These are phyloP conservation scores for Catamblyrhynchus diadema DNA, from an alignment of 2,797 vertebrate genomes.

Conservation along the genomic window DNA sequence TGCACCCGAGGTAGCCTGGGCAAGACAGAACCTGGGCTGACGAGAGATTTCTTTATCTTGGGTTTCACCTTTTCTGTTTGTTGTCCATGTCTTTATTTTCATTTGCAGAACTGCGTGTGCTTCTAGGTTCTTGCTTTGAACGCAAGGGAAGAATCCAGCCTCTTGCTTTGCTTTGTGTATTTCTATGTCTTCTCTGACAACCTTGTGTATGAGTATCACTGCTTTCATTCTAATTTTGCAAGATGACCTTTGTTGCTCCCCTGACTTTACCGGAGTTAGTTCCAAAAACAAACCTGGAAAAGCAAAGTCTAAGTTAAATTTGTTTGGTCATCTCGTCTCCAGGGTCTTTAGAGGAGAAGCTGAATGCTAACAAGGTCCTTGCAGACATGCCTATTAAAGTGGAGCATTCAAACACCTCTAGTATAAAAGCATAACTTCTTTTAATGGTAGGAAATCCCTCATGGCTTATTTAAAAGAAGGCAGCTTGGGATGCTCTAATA, in stretches of 20 bases:
- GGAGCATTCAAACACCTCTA: neutral
- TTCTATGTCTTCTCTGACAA: neutral
- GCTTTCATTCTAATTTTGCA: neutral
- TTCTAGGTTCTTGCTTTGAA: slow-evolving; percentile 12
- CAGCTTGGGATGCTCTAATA: neutral
- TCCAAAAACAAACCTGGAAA: neutral
- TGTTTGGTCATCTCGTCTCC: neutral
- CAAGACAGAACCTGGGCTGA: neutral
- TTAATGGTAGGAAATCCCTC: neutral
- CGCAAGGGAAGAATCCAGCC: neutral
- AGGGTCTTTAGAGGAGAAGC: neutral
- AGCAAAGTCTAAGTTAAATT: neutral
- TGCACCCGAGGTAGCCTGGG: neutral
- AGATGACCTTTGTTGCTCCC: neutral
- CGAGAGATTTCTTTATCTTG: neutral
- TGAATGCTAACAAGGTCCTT: neutral
- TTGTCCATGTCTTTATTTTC: neutral
- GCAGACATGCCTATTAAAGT: neutral
- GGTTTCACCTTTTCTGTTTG: neutral
- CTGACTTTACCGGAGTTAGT: neutral
- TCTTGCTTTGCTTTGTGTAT: slow-evolving; percentile 11
- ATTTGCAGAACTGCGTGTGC: neutral
- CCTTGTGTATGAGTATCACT: neutral
- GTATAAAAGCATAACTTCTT: neutral
- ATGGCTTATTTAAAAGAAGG: neutral